phyloP scores from a whole-genome alignment of 2,888 invertebrate species.

The Ommatoiulus sabulosus region DNA sequence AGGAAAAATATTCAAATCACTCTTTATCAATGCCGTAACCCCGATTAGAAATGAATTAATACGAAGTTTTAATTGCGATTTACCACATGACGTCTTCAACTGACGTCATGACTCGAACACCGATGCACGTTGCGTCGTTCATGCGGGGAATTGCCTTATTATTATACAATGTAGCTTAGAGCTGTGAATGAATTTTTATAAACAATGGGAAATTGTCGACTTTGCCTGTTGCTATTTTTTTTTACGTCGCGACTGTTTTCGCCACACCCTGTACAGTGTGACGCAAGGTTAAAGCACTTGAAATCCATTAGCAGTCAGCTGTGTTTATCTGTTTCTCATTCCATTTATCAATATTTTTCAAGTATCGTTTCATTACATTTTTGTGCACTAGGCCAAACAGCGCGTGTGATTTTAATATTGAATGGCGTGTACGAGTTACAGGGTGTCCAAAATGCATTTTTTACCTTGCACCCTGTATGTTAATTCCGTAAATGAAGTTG shows the following conservation, averaged over 20 bases:
- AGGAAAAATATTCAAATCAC: not conserved
- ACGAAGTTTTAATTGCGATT: not conserved
- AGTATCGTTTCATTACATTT: not conserved
- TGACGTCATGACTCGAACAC: not conserved
- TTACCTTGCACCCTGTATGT: not conserved
- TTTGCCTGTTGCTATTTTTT: not conserved
- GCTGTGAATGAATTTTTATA: not conserved
- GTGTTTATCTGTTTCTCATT: not conserved
- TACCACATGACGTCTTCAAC: not conserved
- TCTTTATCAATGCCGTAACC: not conserved
- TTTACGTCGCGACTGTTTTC: not conserved
- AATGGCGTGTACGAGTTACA: not conserved
- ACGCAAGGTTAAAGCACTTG: not conserved
- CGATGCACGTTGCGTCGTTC: not conserved
- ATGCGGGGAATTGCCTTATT: conserved; percentile 17
- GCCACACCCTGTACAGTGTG: conserved; percentile 26
- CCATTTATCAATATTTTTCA: conserved; percentile 25
- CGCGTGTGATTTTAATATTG: not conserved
- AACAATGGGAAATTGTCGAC: not conserved
- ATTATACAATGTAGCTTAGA: not conserved
- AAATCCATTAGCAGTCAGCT: not conserved
- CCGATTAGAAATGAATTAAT: not conserved
- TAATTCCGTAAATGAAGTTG: not conserved
- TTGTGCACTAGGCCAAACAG: not conserved
- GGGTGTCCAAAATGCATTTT: not conserved